A percentile compares a stretch with the other conserved stretches of the same genome.
Conservation (phyloP, 2,888 invertebrate species). For the Clivina fossor region DNA sequence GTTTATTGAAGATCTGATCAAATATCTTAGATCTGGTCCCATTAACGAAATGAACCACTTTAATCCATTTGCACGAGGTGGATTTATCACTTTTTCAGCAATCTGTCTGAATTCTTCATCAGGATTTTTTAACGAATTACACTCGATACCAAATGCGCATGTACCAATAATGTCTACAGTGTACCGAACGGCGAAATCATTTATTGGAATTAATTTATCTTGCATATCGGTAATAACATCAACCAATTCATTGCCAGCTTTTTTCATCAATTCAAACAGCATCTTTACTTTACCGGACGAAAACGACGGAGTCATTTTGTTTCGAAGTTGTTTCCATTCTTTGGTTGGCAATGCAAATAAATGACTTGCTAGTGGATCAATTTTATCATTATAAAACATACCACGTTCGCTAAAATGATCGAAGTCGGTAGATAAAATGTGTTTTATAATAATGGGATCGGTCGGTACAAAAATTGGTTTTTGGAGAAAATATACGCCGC, state of each 20-base stretch:
- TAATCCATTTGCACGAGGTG: constrained; percentile 15
- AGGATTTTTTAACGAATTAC: constrained; percentile 23
- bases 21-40: constrained; percentile 7
- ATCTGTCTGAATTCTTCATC: constrained; percentile 19
- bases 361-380: constrained; percentile 45
- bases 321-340: constrained; percentile 13
- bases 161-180: constrained; percentile 27
- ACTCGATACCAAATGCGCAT: constrained; percentile 26
- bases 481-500: constrained; percentile 39
- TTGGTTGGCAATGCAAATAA: constrained; percentile 28
- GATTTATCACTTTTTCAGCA: constrained; percentile 10
- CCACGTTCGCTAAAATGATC: constrained; percentile 47
- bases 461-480: constrained; percentile 45
- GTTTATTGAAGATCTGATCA: constrained; percentile 11
- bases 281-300: constrained; percentile 25
- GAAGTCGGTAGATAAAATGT: constrained; percentile 49
- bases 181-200: constrained; percentile 21
- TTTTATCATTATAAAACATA: constrained; percentile 43
- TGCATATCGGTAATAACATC: background rate
- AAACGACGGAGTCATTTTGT: constrained; percentile 25
- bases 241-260: constrained; percentile 5
- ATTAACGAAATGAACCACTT: constrained; percentile 22
- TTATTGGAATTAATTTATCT: constrained; percentile 14
- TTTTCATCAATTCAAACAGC: constrained; percentile 18
- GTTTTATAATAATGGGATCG: constrained; percentile 47